These are phyloP conservation scores for Drosophila fungiperda DNA, from an alignment of 2,888 invertebrate species.

Conservation along the genomic window DNA sequence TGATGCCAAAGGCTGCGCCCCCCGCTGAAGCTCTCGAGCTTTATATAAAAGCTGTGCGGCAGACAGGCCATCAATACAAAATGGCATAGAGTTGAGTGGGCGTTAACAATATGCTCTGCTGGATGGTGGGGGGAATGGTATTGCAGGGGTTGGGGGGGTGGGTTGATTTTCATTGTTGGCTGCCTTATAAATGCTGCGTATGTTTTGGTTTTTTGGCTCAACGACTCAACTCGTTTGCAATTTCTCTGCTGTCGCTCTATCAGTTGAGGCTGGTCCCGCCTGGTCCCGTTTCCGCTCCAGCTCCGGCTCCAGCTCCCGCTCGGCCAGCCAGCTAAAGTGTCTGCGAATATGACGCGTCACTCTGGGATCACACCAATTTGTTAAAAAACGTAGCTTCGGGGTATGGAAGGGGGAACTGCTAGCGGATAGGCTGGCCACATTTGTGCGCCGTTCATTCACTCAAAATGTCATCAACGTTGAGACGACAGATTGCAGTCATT, in stretches of 20 bases:
- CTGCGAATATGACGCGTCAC: slow-evolving; percentile 79
- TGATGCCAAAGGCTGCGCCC: slow-evolving; percentile 77
- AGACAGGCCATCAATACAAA: slow-evolving; percentile 81
- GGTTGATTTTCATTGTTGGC: slow-evolving; percentile 66
- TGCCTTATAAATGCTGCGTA: slow-evolving; percentile 80
- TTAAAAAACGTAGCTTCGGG: slow-evolving; percentile 66
- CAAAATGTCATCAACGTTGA: slow-evolving; percentile 81
- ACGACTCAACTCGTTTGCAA: slow-evolving; percentile 81
- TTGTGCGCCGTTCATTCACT: slow-evolving; percentile 77
- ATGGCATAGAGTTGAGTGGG: slow-evolving; percentile 80
- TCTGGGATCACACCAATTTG: slow-evolving; percentile 82
- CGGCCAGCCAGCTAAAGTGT: slow-evolving; percentile 71
- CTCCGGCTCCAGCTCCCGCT: slow-evolving; percentile 11
- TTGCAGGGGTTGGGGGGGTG: not conserved
- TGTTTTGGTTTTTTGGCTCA: slow-evolving; percentile 80
- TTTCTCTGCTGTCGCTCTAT: slow-evolving; percentile 78
- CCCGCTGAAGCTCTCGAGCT: slow-evolving; percentile 69
- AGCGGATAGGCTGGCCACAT: slow-evolving; percentile 69
- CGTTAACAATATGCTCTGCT: slow-evolving; percentile 74
- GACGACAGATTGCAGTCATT: slow-evolving; percentile 81
- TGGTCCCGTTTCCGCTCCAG: slow-evolving; percentile 31
- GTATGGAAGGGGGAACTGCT: slow-evolving; percentile 12
- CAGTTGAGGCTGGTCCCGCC: slow-evolving; percentile 43
- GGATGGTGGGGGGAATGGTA: not conserved
- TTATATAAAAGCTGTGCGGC: slow-evolving; percentile 82